phyloP scores from a whole-genome alignment of 2,113 vertebrate species.

The Porphyrio hochstetteri region DNA sequence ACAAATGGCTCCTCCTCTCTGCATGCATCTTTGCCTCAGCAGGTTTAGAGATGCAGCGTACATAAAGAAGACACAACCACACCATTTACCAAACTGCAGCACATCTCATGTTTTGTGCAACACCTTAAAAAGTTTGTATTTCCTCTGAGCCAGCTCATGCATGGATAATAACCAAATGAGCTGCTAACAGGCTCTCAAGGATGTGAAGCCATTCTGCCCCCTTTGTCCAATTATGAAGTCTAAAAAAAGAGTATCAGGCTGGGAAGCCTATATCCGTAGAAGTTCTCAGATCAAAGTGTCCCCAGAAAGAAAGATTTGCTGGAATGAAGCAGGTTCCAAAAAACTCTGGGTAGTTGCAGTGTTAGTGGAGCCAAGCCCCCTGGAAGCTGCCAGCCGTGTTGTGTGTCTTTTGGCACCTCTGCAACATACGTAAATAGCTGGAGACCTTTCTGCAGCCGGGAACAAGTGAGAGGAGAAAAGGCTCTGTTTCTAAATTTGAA shows the following conservation, averaged over 20 bases:
- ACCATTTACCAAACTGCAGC: background rate
- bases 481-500: conserved; percentile 61
- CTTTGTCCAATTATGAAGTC: background rate
- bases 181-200: background rate
- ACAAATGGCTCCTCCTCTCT: background rate
- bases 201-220: background rate
- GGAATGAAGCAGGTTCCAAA: conserved; percentile 11
- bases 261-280: background rate
- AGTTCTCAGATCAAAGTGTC: background rate
- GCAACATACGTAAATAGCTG: conserved; percentile 22
- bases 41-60: background rate
- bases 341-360: background rate
- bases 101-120: background rate
- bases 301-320: background rate
- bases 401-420: conserved; percentile 32
- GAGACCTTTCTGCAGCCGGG: conserved; percentile 35
- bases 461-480: conserved; percentile 59
- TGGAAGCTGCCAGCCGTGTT: conserved; percentile 15
- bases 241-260: background rate
- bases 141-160: background rate
- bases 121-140: background rate
- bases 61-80: background rate
- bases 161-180: background rate
- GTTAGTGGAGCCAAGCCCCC: conserved; percentile 2
- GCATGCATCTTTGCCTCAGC: background rate